Percentiles rank a stretch among this genome's conserved stretches.
phyloP scores from a whole-genome alignment of 2,888 invertebrate species.

The Heliconius ethilla region DNA sequence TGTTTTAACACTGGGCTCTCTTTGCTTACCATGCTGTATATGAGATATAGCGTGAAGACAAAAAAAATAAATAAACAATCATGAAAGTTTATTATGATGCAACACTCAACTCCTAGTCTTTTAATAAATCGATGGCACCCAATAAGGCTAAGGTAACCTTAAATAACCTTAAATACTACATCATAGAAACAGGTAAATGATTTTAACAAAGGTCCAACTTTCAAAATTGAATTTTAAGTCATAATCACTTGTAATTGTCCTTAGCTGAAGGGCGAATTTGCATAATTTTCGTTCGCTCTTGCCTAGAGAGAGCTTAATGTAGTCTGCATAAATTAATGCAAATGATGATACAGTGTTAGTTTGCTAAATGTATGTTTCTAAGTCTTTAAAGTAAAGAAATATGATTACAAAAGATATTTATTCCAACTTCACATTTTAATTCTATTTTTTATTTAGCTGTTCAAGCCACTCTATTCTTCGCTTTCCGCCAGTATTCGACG shows the following conservation, averaged over 20 bases:
- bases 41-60: too few relatives aligned
- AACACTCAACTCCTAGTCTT: neutral
- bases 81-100: neutral
- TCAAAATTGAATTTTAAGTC: conserved; percentile 61
- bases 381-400: neutral
- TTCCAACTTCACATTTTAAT: too few relatives aligned
- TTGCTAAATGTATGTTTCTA: neutral
- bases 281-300: conserved; percentile 68
- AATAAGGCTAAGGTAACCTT: neutral
- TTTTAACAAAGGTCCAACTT: conserved; percentile 49
- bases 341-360: conserved; percentile 44
- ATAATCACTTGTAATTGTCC: conserved; percentile 77
- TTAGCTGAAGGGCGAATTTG: conserved; percentile 71
- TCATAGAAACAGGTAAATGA: neutral
- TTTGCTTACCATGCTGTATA: too few relatives aligned
- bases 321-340: conserved; percentile 74
- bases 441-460: too few relatives aligned
- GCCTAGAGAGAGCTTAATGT: conserved; percentile 64
- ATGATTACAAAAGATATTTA: neutral
- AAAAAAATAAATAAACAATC: neutral
- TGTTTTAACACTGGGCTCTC: too few relatives aligned
- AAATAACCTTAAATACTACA: neutral
- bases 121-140: neutral
- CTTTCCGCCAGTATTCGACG: neutral
- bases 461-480: neutral